These are phyloP conservation scores for Parapristionchus giblindavisi DNA, from an alignment of 2,888 invertebrate genomes.

Conservation along the genomic window DNA sequence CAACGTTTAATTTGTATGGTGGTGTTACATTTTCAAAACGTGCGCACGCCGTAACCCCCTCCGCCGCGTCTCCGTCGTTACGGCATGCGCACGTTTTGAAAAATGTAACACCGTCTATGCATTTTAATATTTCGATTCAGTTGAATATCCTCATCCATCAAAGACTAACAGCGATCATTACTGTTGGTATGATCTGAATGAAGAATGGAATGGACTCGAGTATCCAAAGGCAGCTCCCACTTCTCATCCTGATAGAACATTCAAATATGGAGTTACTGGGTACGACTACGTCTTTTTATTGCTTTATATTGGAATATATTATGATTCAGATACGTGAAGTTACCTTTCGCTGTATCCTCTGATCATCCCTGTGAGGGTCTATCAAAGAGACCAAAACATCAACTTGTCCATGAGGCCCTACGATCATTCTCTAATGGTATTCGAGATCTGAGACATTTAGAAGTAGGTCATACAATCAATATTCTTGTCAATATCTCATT, in stretches of 20 bases:
- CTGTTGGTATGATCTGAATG: slow-evolving; percentile 18
- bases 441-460: neutral
- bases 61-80: no score
- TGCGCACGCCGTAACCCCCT: no score
- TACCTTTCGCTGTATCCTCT: neutral
- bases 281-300: neutral
- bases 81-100: no score
- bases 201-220: neutral
- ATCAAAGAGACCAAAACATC: neutral
- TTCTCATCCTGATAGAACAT: neutral
- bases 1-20: neutral
- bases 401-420: slow-evolving; percentile 13
- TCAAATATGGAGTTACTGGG: neutral
- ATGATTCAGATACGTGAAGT: neutral
- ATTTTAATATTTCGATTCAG: neutral
- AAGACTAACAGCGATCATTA: neutral
- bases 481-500: neutral
- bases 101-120: no score
- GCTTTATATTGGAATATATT: no score
- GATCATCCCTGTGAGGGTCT: neutral
- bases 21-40: no score
- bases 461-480: slow-evolving; percentile 11
- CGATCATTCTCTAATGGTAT: slow-evolving; percentile 23
- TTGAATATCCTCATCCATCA: neutral
- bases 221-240: neutral